Base-by-base conservation (phyloP, 1,140 invertebrate genomes). In the Papilio aristodemus region DNA sequence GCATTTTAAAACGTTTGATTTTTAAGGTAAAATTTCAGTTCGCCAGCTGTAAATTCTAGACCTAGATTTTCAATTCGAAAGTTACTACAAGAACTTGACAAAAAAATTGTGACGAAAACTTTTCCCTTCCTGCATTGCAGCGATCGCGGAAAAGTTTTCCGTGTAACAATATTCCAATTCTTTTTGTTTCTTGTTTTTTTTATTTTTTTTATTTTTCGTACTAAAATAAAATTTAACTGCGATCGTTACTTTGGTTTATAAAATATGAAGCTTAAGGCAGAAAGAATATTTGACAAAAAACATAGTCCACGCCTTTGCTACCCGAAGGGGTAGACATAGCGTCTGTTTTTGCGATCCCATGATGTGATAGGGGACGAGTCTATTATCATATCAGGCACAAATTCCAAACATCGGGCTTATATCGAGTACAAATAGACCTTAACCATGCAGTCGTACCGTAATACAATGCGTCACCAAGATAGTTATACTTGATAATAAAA, bases 51-150 rank as follows among this genome's bases (percentile, higher is more conserved):
- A 54, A 25, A 54, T 54, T 54, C 46, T 5, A 54, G 19, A 54
- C 19, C 46, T 54, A 54, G 19, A 54, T 54, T 54, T 54, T 25
- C 46, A 22, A 54, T 54, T 19, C 22, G 46, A 54, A 54, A 54
- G 46, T 54, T 46, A n/a, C n/a, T n/a, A 54, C 46, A 54, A 54
- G 19, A 54, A 54, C n/a, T 54, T 54, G 46, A 54, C 46, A 25
- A 54, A 54, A n/a, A 54, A 54, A 54, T 54, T 54, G 46, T 22
- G 19, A 54, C 46, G 17, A 54, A 50, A 54, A 54, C 46, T 54
- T 54, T 54, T 25, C 46, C 22, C 43, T 19, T 17, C 10, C 46
- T 54, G 46, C 46, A 54, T 22, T 54, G 46, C 46, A 54, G 46
- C 46, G 46, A 54, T 54, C 46, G 46, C 22, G 46, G 9, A 13